Evolutionary conservation across 2,113 vertebrate genomes (phyloP), one percentile per base, ranked within the genome.

Genomic region (Halcyon senegalensis): DNA sequence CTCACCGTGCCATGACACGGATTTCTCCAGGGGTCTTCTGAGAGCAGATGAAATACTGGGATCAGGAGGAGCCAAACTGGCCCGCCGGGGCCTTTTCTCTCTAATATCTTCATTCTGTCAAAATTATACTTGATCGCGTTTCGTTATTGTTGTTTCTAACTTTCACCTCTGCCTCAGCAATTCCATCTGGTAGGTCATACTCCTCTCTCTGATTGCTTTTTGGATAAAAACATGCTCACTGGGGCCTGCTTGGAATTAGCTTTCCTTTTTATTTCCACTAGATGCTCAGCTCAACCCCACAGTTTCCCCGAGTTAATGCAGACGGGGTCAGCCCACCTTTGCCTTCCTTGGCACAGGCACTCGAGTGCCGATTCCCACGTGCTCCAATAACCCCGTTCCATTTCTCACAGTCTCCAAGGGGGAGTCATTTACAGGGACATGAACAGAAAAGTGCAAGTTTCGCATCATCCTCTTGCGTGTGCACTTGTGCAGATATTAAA

Each of bases 201-300:
- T 97, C 91, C 87, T 89, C 69, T 92, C 74, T 94, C 84, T 94
- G 94, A 94, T 94, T 95, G 95, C 89, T 91, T 97, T 97, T 98
- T 96, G 97, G 97, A 98, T 94, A 97, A 95, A 96, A 97, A 93
- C 95, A 94, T 81, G 86, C 94, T 97, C 96, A 81, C 95, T 93
- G 89, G 31, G 91, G 76, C 87, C 96, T 93, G 90, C 84, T 96
- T 94, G 95, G 95, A 97, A 97, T 97, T 93, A 97, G 92, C 87
- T 97, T 95, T 94, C 95, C 93, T 90, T 97, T 97, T 97, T 92
- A 93, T 97, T 96, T 96, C 88, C 89, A 95, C 70, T 77, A 39
- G 74, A 90, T 74, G 43, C 80, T 93, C 33, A 3, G 70, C 53
- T 94, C 74, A 95, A 76, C 77, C 59, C 92, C 68, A 60, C 39